phyloP scores from a whole-genome alignment of 1,140 invertebrate species.

The Adelges cooleyi region DNA sequence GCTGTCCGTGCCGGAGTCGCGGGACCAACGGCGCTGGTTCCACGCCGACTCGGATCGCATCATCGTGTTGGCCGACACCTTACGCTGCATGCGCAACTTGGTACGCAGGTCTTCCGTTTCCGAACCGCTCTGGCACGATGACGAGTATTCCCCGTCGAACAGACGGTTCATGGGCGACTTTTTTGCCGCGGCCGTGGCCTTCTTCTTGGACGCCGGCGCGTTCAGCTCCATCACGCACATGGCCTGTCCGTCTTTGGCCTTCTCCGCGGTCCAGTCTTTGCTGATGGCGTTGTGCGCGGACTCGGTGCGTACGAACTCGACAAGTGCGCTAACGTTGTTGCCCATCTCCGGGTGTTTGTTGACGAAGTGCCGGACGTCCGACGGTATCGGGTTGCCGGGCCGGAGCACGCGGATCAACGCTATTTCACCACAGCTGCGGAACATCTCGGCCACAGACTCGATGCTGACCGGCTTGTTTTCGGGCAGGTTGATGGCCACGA shows the following conservation, averaged over 20 bases:
- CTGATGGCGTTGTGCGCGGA: conserved; percentile 67
- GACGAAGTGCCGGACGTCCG: conserved; percentile 76
- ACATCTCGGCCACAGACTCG: conserved; percentile 76
- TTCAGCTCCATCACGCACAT: conserved; percentile 36
- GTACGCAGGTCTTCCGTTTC: conserved; percentile 49
- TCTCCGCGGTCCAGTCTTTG: conserved; percentile 38
- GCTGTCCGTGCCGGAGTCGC: conserved; percentile 45
- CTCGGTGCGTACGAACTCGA: conserved; percentile 80
- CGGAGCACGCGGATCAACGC: conserved; percentile 71
- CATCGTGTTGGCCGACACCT: conserved; percentile 46
- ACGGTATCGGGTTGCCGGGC: conserved; percentile 74
- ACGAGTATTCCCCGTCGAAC: conserved; percentile 39
- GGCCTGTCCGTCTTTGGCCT: conserved; percentile 12
- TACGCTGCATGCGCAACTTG: conserved; percentile 40
- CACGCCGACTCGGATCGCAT: conserved; percentile 44
- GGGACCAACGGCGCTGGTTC: conserved; percentile 45
- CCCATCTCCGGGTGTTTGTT: conserved; percentile 79
- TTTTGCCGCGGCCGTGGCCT: conserved; percentile 36
- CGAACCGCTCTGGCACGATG: conserved; percentile 54
- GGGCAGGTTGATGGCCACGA: conserved; percentile 75
- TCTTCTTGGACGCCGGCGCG: conserved; percentile 39
- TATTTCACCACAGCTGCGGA: conserved; percentile 76
- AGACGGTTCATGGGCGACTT: conserved; percentile 35
- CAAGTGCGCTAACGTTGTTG: conserved; percentile 70
- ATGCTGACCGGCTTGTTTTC: conserved; percentile 64